phyloP scores from a whole-genome alignment of 1,140 invertebrate genomes.

The Grapholita molesta region DNA sequence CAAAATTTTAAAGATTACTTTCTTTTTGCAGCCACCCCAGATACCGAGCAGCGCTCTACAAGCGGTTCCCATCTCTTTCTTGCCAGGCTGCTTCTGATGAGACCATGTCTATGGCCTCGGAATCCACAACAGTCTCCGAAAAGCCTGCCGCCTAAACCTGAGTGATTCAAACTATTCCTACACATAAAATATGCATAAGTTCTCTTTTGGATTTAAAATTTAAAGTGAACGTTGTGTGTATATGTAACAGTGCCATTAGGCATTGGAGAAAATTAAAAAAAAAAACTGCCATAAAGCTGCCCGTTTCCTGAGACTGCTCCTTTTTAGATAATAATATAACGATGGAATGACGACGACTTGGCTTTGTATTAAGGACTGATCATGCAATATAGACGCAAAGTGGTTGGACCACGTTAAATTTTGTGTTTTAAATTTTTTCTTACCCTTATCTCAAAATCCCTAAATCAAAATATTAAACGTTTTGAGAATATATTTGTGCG shows the following conservation, averaged over 20 bases:
- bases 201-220: background rate
- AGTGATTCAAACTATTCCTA: background rate
- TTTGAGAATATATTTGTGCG: background rate
- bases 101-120: conserved; percentile 77
- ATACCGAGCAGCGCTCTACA: conserved; percentile 80
- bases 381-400: conserved; percentile 16
- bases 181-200: background rate
- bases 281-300: background rate
- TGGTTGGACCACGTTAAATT: conserved; percentile 11
- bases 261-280: background rate
- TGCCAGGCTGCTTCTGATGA: conserved; percentile 78
- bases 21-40: conserved; percentile 78
- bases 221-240: background rate
- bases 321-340: background rate
- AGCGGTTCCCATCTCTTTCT: conserved; percentile 81
- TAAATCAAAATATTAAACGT: background rate
- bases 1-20: background rate
- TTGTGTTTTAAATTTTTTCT: background rate
- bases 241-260: background rate
- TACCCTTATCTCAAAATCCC: background rate
- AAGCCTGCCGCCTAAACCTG: conserved; percentile 79
- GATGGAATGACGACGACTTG: background rate
- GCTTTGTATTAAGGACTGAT: background rate
- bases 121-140: conserved; percentile 76
- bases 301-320: conserved; percentile 3